phyloP scores from a whole-genome alignment of 2,797 vertebrate genomes.

The Carcharodon carcharias region DNA sequence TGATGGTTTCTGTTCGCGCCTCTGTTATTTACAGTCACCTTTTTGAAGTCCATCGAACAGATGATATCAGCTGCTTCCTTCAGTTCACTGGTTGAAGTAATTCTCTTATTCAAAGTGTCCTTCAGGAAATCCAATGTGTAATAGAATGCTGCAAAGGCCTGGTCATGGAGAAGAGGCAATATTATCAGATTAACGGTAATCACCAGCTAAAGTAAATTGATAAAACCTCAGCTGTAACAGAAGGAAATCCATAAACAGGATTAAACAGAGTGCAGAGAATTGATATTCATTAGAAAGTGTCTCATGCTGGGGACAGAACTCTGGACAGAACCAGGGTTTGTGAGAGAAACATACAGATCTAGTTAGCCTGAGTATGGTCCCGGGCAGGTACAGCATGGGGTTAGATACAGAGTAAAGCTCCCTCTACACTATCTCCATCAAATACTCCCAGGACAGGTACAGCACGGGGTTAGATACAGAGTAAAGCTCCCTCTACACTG shows the following conservation, averaged over 20 bases:
- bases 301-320: not conserved
- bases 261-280: not conserved
- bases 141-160: slow-evolving; percentile 26
- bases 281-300: not conserved
- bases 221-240: not conserved
- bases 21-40: not conserved
- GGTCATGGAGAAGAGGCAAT: not conserved
- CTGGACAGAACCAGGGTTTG: not conserved
- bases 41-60: not conserved
- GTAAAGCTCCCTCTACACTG: too few relatives aligned
- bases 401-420: too few relatives aligned
- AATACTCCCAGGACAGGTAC: too few relatives aligned
- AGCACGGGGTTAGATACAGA: too few relatives aligned
- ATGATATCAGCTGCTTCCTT: not conserved
- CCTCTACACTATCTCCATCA: too few relatives aligned
- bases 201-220: not conserved
- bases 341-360: not conserved
- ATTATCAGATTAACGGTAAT: not conserved
- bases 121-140: not conserved
- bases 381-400: too few relatives aligned
- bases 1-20: not conserved
- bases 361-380: too few relatives aligned
- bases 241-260: not conserved
- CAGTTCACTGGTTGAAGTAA: not conserved
- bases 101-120: too few relatives aligned